Conservation (phyloP, 2,888 invertebrate genomes). For the Xestia ashworthii region DNA sequence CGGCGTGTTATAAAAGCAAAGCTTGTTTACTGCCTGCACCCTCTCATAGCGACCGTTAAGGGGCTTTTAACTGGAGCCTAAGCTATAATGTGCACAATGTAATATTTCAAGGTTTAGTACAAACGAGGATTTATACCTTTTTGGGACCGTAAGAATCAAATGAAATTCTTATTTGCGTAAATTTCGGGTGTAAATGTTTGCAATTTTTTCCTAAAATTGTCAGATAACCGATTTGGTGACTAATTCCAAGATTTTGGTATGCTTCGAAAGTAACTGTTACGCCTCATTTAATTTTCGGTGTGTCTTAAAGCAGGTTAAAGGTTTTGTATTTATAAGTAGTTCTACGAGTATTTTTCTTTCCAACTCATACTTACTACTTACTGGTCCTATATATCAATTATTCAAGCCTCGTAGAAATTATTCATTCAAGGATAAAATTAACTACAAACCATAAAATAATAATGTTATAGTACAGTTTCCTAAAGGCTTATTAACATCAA, state of each 20-base stretch:
- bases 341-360: neutral
- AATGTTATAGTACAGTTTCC: neutral
- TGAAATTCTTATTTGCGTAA: slow-evolving; percentile 6
- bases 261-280: neutral
- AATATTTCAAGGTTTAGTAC: slow-evolving; percentile 43
- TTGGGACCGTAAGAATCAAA: slow-evolving; percentile 2
- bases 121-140: slow-evolving; percentile 42
- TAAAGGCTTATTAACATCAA: slow-evolving; percentile 10
- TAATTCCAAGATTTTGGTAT: neutral
- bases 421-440: slow-evolving; percentile 14
- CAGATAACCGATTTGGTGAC: neutral
- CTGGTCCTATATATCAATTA: neutral
- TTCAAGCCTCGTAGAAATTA: neutral
- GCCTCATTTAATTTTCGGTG: neutral
- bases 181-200: neutral
- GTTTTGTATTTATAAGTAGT: neutral
- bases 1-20: slow-evolving; percentile 43
- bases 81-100: slow-evolving; percentile 21
- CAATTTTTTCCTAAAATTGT: slow-evolving; percentile 3
- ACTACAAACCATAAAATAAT: slow-evolving; percentile 7
- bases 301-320: neutral
- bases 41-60: slow-evolving; percentile 21
- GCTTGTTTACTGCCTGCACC: slow-evolving; percentile 36
- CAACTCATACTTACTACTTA: neutral
- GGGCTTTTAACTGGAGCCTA: slow-evolving; percentile 16